Conservation (phyloP, 2,113 vertebrate genomes). For the Recurvirostra avosetta region DNA sequence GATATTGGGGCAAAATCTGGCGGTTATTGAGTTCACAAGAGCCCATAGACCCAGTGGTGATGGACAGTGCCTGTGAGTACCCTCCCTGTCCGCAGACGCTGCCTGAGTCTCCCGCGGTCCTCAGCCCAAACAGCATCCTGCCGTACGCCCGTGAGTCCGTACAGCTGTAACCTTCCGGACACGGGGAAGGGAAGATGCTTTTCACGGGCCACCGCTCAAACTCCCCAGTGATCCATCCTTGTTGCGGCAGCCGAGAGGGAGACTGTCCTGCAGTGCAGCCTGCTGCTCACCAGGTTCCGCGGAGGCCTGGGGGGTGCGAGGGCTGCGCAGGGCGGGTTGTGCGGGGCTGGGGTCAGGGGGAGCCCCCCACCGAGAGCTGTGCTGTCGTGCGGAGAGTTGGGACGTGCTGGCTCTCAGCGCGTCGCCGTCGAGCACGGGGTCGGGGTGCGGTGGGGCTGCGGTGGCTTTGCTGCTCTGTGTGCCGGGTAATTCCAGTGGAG, state of each 20-base stretch:
- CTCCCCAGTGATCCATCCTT: neutral
- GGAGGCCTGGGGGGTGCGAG: neutral
- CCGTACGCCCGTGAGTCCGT: fast-evolving
- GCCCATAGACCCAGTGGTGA: neutral
- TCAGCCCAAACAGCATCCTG: neutral
- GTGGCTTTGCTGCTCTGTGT: too few species aligned
- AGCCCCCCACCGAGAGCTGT: too few species aligned
- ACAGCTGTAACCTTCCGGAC: neutral
- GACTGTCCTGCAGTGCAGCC: neutral
- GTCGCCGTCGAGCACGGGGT: too few species aligned
- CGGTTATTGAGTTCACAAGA: fast-evolving
- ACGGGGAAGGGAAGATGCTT: neutral
- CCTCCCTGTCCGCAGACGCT: neutral
- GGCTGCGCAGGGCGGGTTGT: fast-evolving
- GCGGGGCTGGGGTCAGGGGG: neutral
- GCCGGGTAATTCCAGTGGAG: too few species aligned
- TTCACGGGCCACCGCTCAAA: neutral
- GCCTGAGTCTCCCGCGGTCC: neutral
- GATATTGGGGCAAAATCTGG: neutral
- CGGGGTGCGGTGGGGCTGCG: too few species aligned
- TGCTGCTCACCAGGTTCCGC: fast-evolving
- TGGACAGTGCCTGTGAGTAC: neutral
- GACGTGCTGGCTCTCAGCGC: too few species aligned
- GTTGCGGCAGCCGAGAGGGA: neutral
- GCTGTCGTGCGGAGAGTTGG: too few species aligned